Evolutionary conservation across 92 coral and sea anemone genomes (phyloP), one percentile per base, ranked within the genome.

Genomic region (Siderastrea siderea): DNA sequence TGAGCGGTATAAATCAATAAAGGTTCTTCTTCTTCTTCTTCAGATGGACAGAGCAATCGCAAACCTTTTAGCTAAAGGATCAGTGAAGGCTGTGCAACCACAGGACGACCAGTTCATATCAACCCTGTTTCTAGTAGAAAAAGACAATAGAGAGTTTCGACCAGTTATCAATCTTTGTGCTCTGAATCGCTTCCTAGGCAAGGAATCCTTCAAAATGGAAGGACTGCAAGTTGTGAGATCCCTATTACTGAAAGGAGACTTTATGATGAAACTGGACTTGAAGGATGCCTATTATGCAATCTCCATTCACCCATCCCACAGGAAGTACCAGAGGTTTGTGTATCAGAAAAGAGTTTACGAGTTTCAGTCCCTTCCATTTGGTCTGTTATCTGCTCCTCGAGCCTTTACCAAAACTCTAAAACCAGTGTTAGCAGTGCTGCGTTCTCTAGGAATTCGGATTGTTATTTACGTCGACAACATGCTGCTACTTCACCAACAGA

Each of bases 171-270:
- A 86, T 48, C 46, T 84, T 26, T 67, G 80, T 75, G 79, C 90
- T 47, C 80, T 88, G 68, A 92, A 92, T 83, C 65, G 91, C 4
- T 81, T 89, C 82, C 77, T 92, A 13, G 87, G 76, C 44, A 89
- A 74, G 68, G 77, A 92, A 54, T 82, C 81, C 75, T 92, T 92
- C 93, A 74, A 85, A 70, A 90, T 92, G 79, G 93, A 92, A 75
- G 90, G 89, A 50, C 19, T 91, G 77, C 88, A 91, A 15, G 76
- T 84, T 5, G 86, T 84, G 68, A 83, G 79, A 51, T 75, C 90
- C 44, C 86, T 92, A 16, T 48, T 92, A 64, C 85, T 60, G 16
- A 88, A 68, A 3, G 89, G 89, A 64, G 95, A 85, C 82, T 84
- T 46, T 10, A 61, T 77, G 71, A 77, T 77, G 71, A 77, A 77